These are phyloP conservation scores for Polydrusus tereticollis DNA, from an alignment of 2,888 invertebrate genomes.

Conservation along the genomic window DNA sequence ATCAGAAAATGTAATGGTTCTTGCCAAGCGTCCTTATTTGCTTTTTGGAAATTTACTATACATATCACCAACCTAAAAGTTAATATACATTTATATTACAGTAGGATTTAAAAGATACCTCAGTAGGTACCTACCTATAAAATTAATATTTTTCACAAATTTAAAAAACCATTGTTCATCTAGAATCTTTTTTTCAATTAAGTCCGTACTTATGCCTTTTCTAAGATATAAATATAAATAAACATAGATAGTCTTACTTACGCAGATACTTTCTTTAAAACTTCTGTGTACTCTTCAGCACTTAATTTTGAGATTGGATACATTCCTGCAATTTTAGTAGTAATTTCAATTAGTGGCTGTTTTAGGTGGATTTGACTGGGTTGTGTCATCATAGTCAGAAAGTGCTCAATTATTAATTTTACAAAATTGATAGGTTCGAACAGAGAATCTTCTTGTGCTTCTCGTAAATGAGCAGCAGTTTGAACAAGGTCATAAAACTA, in stretches of 20 bases:
- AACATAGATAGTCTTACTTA: neutral
- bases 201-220: no score
- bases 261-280: constrained; percentile 17
- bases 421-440: neutral
- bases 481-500: constrained; percentile 9
- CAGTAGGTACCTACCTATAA: no score
- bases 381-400: neutral
- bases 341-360: constrained; percentile 3
- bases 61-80: neutral
- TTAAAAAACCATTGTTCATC: no score
- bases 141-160: no score
- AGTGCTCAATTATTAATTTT: constrained; percentile 2
- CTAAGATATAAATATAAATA: no score
- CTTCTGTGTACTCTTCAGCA: neutral
- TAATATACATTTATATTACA: no score
- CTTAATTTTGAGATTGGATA: constrained; percentile 5
- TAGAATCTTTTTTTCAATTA: no score
- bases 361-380: neutral
- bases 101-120: no score
- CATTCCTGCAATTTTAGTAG: constrained; percentile 6
- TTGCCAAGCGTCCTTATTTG: neutral
- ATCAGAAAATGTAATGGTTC: constrained; percentile 2
- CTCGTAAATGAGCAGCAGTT: neutral
- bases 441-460: neutral
- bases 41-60: neutral